phyloP scores from a whole-genome alignment of 1,140 invertebrate genomes.

The Bursaphelenchus mucronatus region DNA sequence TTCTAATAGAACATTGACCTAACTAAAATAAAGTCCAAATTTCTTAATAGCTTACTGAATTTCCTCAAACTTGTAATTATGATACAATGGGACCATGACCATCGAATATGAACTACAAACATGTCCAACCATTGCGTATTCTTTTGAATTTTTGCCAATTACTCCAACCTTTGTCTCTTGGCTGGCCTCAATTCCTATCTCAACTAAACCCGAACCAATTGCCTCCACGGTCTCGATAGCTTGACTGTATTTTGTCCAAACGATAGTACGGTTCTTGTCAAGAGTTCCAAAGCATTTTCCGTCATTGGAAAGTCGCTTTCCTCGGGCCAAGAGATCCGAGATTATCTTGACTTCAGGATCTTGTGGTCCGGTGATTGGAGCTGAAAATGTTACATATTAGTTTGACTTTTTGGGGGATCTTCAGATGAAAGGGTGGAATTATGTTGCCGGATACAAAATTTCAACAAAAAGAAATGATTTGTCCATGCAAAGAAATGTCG shows the following conservation, averaged over 20 bases:
- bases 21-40: constrained; percentile 9
- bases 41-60: constrained; percentile 30
- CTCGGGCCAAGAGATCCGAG: constrained; percentile 32
- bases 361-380: constrained; percentile 5
- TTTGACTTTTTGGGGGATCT: no score
- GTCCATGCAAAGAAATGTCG: no score
- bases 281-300: constrained; percentile 33
- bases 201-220: constrained; percentile 33
- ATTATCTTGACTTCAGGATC: constrained; percentile 30
- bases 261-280: constrained; percentile 11
- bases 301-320: constrained; percentile 24
- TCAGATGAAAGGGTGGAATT: no score
- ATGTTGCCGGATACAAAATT: no score
- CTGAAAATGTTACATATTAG: no score
- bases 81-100: constrained; percentile 47
- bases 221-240: constrained; percentile 25
- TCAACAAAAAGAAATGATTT: no score
- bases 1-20: not conserved
- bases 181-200: constrained; percentile 25
- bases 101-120: constrained; percentile 33
- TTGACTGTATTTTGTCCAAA: constrained; percentile 23
- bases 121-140: constrained; percentile 38
- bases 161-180: constrained; percentile 34
- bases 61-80: constrained; percentile 50
- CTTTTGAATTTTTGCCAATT: constrained; percentile 38